Conservation (phyloP, 2,113 vertebrate species). For the Capreolus pygargus region DNA sequence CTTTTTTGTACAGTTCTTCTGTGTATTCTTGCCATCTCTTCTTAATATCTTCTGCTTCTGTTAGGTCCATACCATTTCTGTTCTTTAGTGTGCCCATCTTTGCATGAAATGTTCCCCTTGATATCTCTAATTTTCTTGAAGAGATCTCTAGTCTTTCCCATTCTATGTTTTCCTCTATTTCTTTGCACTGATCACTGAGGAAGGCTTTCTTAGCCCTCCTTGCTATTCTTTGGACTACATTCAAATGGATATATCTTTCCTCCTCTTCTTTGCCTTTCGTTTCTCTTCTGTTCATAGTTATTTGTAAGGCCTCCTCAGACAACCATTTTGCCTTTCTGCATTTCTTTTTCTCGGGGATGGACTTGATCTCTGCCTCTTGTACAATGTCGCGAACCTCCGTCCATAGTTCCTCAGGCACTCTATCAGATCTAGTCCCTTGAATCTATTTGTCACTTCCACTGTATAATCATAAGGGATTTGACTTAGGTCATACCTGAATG, state of each 20-base stretch:
- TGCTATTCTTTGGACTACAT: not conserved
- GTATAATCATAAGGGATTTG: no score
- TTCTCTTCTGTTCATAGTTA: not conserved
- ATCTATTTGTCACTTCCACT: not conserved
- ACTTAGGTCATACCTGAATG: no score
- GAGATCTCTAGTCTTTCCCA: not conserved
- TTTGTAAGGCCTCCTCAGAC: not conserved
- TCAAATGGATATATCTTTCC: not conserved
- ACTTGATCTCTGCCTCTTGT: not conserved
- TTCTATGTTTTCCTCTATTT: not conserved
- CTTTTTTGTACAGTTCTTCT: not conserved
- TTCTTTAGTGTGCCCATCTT: not conserved
- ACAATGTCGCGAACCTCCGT: not conserved
- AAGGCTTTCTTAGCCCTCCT: not conserved
- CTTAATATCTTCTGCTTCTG: not conserved
- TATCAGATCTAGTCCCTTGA: not conserved
- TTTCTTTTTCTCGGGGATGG: not conserved
- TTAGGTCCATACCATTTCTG: not conserved
- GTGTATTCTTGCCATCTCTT: not conserved
- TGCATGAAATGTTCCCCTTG: not conserved
- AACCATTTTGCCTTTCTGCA: not conserved
- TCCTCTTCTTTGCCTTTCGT: not conserved
- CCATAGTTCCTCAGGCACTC: not conserved
- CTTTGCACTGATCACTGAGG: not conserved
- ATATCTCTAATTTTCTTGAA: not conserved